A percentile compares a stretch with the other conserved stretches of the same genome.
phyloP scores from a whole-genome alignment of 2,888 invertebrate genomes.

The Caenorhabditis sp. region DNA sequence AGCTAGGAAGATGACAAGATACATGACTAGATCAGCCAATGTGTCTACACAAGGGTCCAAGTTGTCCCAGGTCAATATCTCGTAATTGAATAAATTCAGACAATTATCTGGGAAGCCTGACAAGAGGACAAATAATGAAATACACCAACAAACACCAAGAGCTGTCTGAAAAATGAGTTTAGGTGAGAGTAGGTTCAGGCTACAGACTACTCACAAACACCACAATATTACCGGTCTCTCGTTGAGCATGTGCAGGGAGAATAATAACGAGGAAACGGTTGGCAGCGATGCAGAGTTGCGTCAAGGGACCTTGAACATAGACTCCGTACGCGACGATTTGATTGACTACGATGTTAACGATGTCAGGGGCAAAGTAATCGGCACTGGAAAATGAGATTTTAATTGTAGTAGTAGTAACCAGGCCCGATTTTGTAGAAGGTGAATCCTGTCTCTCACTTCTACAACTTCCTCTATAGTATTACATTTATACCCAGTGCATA shows the following conservation, averaged over 20 bases:
- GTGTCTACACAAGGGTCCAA: constrained; percentile 31
- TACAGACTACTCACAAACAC: constrained; percentile 7
- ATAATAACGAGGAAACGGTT: constrained; percentile 33
- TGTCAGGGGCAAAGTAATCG: constrained; percentile 17
- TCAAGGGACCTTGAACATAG: constrained; percentile 34
- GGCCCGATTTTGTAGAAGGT: too few species aligned
- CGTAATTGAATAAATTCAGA: constrained; percentile 26
- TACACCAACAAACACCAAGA: constrained; percentile 18
- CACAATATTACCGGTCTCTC: constrained; percentile 13
- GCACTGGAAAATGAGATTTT: constrained; percentile 1
- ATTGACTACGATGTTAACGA: constrained; percentile 21
- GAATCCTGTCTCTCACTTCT: too few species aligned
- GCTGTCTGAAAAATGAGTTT: constrained; percentile 4
- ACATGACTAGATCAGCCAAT: constrained; percentile 27
- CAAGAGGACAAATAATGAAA: constrained; percentile 18
- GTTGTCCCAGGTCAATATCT: constrained; percentile 39
- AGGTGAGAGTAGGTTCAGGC: background rate
- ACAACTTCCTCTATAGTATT: background rate
- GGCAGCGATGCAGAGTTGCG: constrained; percentile 27
- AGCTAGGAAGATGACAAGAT: constrained; percentile 24
- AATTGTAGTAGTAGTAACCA: too few species aligned
- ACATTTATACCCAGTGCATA: background rate
- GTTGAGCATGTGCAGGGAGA: constrained; percentile 17
- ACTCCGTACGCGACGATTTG: constrained; percentile 31
- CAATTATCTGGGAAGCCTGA: constrained; percentile 36